These are phyloP conservation scores for Cotesia chilonis DNA, from an alignment of 1,140 invertebrate species.

Conservation along the genomic window DNA sequence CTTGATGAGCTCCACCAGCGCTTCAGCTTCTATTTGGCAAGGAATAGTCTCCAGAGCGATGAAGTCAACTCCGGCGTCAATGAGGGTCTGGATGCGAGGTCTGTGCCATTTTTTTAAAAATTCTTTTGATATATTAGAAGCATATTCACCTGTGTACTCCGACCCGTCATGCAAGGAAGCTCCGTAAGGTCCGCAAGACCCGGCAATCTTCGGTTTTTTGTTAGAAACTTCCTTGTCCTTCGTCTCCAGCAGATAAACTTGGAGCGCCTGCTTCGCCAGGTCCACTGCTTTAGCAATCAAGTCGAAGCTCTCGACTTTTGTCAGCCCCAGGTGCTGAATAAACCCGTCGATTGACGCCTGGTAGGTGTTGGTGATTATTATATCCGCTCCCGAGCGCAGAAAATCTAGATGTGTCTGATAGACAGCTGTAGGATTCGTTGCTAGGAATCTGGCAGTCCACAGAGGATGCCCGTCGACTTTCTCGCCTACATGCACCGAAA, in stretches of 20 bases:
- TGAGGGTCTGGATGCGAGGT: slow-evolving; percentile 77
- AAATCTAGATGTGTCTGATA: slow-evolving; percentile 83
- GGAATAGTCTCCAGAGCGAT: slow-evolving; percentile 92
- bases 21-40: slow-evolving; percentile 80
- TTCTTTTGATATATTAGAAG: slow-evolving; percentile 72
- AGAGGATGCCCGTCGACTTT: slow-evolving; percentile 80
- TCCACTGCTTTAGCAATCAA: slow-evolving; percentile 79
- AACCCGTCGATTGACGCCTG: slow-evolving; percentile 87
- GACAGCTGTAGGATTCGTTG: slow-evolving; percentile 76
- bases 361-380: slow-evolving; percentile 89
- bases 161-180: slow-evolving; percentile 89
- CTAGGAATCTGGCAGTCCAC: slow-evolving; percentile 83
- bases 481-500: slow-evolving; percentile 76
- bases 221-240: slow-evolving; percentile 46
- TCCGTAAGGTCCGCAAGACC: slow-evolving; percentile 92
- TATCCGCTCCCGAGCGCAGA: slow-evolving; percentile 80
- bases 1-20: slow-evolving; percentile 77
- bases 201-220: slow-evolving; percentile 73
- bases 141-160: slow-evolving; percentile 89
- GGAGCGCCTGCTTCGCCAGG: slow-evolving; percentile 73
- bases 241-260: slow-evolving; percentile 68
- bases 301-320: slow-evolving; percentile 70
- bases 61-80: slow-evolving; percentile 82
- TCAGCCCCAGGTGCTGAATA: slow-evolving; percentile 73
- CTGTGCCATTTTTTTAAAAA: slow-evolving; percentile 83